Evolutionary conservation across 2,888 invertebrate species (phyloP).

Genomic region (Tetranychus truncatus): DNA sequence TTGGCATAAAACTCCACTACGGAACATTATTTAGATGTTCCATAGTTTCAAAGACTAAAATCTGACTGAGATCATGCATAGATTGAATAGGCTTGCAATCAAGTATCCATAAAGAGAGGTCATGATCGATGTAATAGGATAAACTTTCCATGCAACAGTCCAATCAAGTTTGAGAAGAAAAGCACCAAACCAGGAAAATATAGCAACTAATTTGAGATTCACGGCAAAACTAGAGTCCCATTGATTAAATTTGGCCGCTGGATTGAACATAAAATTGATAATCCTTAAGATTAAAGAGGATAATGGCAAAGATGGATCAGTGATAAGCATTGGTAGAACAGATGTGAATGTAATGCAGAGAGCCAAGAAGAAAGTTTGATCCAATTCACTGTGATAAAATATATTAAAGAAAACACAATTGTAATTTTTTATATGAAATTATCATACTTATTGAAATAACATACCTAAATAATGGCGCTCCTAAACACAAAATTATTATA

Average conservation of each 20-base stretch:
- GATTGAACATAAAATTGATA: neutral
- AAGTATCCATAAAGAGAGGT: neutral
- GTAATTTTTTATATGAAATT: neutral
- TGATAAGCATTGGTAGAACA: neutral
- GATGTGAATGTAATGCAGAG: neutral
- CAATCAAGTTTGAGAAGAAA: conserved; percentile 9
- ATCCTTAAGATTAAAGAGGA: neutral
- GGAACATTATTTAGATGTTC: no score
- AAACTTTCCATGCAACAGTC: conserved; percentile 7
- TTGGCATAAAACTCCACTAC: no score
- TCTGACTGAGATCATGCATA: neutral
- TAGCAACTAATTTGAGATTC: neutral
- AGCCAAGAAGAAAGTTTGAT: neutral
- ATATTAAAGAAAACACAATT: neutral
- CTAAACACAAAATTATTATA: neutral
- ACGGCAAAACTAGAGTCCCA: neutral
- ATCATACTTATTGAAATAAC: neutral
- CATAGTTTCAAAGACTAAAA: neutral
- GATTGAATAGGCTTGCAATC: neutral
- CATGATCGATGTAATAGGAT: conserved; percentile 5
- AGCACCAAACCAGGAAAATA: neutral
- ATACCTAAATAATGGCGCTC: neutral
- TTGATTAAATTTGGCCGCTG: neutral
- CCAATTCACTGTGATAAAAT: neutral
- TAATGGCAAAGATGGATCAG: neutral